Evolutionary conservation across 2,113 vertebrate genomes (phyloP).

Genomic region (Oenanthe melanoleuca): DNA sequence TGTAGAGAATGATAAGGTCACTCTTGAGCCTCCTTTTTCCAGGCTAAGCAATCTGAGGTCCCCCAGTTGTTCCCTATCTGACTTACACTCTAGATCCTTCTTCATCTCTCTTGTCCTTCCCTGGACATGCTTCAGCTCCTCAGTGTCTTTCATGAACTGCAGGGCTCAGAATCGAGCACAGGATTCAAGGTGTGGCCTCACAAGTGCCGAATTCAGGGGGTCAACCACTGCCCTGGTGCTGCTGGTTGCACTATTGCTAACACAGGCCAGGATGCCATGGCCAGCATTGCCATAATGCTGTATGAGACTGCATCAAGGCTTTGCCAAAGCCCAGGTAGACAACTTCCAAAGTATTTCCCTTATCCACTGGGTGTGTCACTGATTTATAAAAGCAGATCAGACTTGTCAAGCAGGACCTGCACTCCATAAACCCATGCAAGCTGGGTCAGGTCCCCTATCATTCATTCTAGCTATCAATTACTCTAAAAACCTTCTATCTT

Average conservation of each 20-base stretch:
- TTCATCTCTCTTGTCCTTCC: background rate
- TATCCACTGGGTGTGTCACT: rapidly evolving
- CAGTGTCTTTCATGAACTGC: background rate
- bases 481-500: background rate
- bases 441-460: background rate
- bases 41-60: background rate
- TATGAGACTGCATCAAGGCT: background rate
- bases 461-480: background rate
- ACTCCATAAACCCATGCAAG: background rate
- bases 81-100: background rate
- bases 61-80: background rate
- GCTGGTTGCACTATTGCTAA: rapidly evolving
- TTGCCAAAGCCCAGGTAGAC: background rate
- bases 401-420: background rate
- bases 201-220: rapidly evolving
- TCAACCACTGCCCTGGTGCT: rapidly evolving
- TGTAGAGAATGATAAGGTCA: background rate
- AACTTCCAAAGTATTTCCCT: background rate
- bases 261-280: background rate
- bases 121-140: background rate
- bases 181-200: rapidly evolving
- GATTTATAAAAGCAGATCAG: background rate
- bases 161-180: background rate
- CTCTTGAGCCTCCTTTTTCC: background rate
- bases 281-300: no score